Percentiles rank a stretch among this genome's conserved stretches.
Conservation (phyloP, 1,140 invertebrate genomes). For the Zaprionus gabonicus region DNA sequence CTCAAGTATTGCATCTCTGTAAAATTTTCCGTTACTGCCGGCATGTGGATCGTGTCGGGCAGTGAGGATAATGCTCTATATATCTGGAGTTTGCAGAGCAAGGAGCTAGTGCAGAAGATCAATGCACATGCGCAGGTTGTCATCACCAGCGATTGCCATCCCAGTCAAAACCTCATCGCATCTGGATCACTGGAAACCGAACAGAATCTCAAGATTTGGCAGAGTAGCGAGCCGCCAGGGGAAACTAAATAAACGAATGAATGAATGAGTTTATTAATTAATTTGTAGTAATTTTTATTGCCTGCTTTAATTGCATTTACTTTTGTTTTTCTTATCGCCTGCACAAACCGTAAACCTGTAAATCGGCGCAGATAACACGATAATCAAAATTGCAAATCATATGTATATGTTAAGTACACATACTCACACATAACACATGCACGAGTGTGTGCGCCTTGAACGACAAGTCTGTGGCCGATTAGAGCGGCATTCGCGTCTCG, state of each 20-base stretch:
- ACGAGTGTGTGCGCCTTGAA: conserved; percentile 3
- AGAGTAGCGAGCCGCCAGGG: conserved; percentile 40
- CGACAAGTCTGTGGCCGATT: conserved; percentile 33
- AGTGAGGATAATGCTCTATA: conserved; percentile 57
- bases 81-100: conserved; percentile 65
- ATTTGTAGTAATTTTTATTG: conserved; percentile 17
- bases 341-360: conserved; percentile 30
- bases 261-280: conserved; percentile 14
- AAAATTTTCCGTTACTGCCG: conserved; percentile 62
- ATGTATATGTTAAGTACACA: conserved; percentile 42
- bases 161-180: conserved; percentile 58
- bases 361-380: conserved; percentile 48
- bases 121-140: conserved; percentile 31
- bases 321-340: conserved; percentile 28
- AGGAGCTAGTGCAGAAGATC: conserved; percentile 57
- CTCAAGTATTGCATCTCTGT: conserved; percentile 50
- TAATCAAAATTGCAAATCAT: conserved; percentile 58
- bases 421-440: background rate
- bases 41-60: conserved; percentile 68
- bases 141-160: conserved; percentile 63
- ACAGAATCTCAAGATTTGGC: conserved; percentile 53
- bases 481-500: conserved; percentile 57
- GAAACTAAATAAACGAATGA: background rate
- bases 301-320: conserved; percentile 16
- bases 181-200: conserved; percentile 34